Base-by-base conservation (phyloP, 2,797 vertebrate genomes). In the Gallinago nigripennis region DNA sequence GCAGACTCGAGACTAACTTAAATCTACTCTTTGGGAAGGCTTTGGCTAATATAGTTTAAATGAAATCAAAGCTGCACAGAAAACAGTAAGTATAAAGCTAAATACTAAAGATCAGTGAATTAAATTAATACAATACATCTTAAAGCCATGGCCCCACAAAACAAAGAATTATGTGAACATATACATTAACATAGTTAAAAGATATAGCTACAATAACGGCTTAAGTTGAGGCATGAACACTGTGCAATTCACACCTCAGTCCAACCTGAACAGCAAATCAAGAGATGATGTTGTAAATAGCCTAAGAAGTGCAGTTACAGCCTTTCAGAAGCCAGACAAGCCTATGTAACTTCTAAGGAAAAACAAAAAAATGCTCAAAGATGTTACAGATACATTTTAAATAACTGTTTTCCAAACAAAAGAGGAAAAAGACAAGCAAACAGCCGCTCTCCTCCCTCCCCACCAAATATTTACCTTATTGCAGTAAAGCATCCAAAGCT, bases 401-500 rank as follows among this genome's bases (percentile, higher is more conserved):
- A 61, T 13, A 86, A 2, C 14, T 7, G 8, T 48, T 14, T 69
- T 80, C 16, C 31, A 72, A 80, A 90, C 4, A 50, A 21, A 28
- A 23, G 15, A 58, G 17, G 6, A 45, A 45, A 73, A 27, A 45
- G 60, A 17, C 41, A 70, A 18, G 54, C 16, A 50, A 61, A 37
- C 28, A 37, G 6, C 31, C 13, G 3, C 21, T 8, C 3, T 20
- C 24, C 15, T 27, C 23, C 37, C 8, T 2, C 30, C 24, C 15
- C 25, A 6, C 31, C 84, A 72, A 93, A 65, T 35, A 84, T 71
- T 98, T 98, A 99, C 99, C 99, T 99, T 99, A 61, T 91, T 99
- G 98, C 99, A 99, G 97, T 99, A 99, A 80, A 99, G 98, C 99
- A 99, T 99, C 99, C 99, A 99, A 89, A 99, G 98, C 98, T 99